Base-by-base conservation (phyloP, 2,888 invertebrate species). In the Willowsia nigromaculata region DNA sequence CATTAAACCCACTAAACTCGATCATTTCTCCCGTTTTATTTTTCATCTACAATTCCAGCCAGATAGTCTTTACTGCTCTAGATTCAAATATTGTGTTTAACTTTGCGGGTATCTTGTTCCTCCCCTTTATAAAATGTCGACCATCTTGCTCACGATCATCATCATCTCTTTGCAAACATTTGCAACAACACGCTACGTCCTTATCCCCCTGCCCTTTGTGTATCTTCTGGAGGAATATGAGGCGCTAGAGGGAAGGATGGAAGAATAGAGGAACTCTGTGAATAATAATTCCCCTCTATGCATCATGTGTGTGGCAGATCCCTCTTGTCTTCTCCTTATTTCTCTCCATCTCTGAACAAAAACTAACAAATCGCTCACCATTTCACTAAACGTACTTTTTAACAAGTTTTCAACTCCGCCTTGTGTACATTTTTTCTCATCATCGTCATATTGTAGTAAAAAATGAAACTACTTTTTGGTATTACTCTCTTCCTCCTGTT, bases 31-130 rank as follows among this genome's bases (percentile, higher is more conserved):
- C 5, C 22, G 22, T 25, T 56, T 56, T 56, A 7, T 22, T 56
- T 56, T 25, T 22, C 30, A 33, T 65, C n/a, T 4, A 15, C 62
- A n/a, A 33, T 65, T 25, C 27, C 25, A 59, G 30, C 11, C 30
- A 50, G n/a, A 18, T 18, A 1, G 2, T 50, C 18, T 18, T 62
- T 27, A 7, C 56, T 53, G 0, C 30, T 3, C 62, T 1, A 62
- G 30, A 62, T 62, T 30, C 62, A 62, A 62, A 33, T 62, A 62
- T 62, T 62, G 11, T 33, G 68, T 68, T 68, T 68, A 68, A 33
- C 68, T 37, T 65, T 65, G 62, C 7, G 62, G 59, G 59, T 59
- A 62, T 15, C 30, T 62, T 62, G 56, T 59, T 25, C 25, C 18
- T 27, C 11, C 56, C 27, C 56, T 27, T 59, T n/a, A 25, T 59